Conservation (phyloP, 2,113 vertebrate species). For the Hippocampus abdominalis region DNA sequence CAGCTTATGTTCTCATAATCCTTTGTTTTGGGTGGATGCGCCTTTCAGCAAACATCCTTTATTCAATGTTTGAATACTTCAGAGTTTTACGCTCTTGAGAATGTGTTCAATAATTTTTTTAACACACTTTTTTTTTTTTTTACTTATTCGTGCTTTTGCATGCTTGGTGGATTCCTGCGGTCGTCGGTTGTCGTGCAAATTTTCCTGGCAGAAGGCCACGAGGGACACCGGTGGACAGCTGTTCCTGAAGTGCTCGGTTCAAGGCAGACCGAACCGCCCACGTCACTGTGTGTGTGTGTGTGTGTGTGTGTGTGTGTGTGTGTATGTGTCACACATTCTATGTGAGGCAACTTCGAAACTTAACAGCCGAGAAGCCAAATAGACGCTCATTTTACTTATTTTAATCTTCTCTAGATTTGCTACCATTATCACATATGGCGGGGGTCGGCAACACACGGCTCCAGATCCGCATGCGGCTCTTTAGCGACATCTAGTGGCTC, state of each 20-base stretch:
- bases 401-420: constrained; percentile 1
- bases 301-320: no score
- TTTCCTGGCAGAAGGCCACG: constrained; percentile 42
- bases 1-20: constrained; percentile 58
- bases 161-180: constrained; percentile 41
- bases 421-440: background rate
- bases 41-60: constrained; percentile 9
- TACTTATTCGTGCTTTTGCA: constrained; percentile 21
- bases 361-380: constrained; percentile 46
- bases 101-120: constrained; percentile 15
- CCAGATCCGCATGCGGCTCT: no score
- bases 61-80: constrained; percentile 25
- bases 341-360: constrained; percentile 14
- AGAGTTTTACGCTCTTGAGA: constrained; percentile 19
- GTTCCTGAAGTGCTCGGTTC: constrained; percentile 47
- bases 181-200: constrained; percentile 36
- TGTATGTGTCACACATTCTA: constrained; percentile 5
- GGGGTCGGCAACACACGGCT: no score
- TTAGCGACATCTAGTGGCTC: no score
- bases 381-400: constrained; percentile 38
- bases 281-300: constrained; percentile 8
- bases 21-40: constrained; percentile 30
- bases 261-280: constrained; percentile 44
- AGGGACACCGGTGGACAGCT: constrained; percentile 56
- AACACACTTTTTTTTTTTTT: constrained; percentile 5